A percentile compares a stretch with the other conserved stretches of the same genome.
Evolutionary conservation across 2,888 invertebrate species (phyloP).

Genomic region (Protophormia terraenovae): DNA sequence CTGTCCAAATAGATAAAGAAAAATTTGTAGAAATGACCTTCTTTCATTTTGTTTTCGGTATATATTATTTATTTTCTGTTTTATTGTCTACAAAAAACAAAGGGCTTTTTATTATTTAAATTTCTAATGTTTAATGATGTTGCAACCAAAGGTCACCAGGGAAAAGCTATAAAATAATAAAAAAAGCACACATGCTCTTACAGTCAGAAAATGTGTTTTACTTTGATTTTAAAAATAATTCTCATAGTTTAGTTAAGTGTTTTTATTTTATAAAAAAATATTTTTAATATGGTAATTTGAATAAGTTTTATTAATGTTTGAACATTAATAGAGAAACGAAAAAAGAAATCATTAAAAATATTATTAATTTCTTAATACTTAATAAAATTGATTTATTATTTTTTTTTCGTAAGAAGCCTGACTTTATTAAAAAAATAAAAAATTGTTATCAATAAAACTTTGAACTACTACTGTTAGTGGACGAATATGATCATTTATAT

Average conservation of each 20-base stretch:
- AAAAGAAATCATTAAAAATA: not conserved
- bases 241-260: not conserved
- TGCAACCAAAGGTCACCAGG: slow-evolving; percentile 57
- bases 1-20: not conserved
- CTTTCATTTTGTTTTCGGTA: not conserved
- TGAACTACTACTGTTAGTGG: slow-evolving; percentile 6
- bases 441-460: slow-evolving; percentile 43
- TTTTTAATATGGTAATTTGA: slow-evolving; percentile 1
- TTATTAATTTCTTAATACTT: slow-evolving; percentile 63
- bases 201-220: not conserved
- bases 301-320: not conserved
- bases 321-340: not conserved
- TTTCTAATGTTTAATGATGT: slow-evolving; percentile 28
- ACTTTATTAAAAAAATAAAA: slow-evolving; percentile 17
- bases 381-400: slow-evolving; percentile 68
- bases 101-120: slow-evolving; percentile 1
- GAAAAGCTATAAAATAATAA: slow-evolving; percentile 48
- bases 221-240: slow-evolving; percentile 8
- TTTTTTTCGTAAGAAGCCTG: slow-evolving; percentile 4
- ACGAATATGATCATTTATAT: not conserved
- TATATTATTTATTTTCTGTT: not conserved
- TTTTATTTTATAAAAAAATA: not conserved
- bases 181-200: not conserved
- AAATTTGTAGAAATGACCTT: not conserved
- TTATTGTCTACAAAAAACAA: not conserved